Base-by-base conservation (phyloP, 2,888 invertebrate genomes). In the Megastigmus dorsalis region DNA sequence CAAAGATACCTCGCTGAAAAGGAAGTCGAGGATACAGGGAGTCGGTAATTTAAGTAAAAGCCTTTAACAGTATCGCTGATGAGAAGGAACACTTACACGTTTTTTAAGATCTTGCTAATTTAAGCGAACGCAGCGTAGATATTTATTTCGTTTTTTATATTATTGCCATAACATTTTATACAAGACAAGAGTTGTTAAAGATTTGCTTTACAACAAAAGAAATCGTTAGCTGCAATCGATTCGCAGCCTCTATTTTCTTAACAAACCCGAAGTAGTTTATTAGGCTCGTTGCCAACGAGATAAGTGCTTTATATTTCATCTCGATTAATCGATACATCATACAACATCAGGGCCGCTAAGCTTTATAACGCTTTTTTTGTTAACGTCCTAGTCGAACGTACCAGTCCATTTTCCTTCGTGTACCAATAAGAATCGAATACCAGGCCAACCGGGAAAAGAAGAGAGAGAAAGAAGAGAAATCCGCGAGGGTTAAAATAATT, bases 401-500 rank as follows among this genome's bases (percentile, higher is more conserved):
- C 23, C n/a, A n/a, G n/a, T n/a, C n/a, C 30, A 43, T 50, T 55
- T 67, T 67, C 66, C 43, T 50, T 68, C 59, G 10, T 75, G 78
- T 77, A 67, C 78, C 80, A 78, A 77, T 82, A 78, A 80, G 78
- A 76, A 79, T 77, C 75, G 77, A 67, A 9, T 62, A 74, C 41
- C 15, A 13, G 9, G 36, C 10, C 23, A 23, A 48, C 7, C 3
- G 3, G 48, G 6, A 38, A 30, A 50, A 15, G 43, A 52, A 54
- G 48, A n/a, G 33, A 36, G 9, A 18, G 30, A 20, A 13, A 10
- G 9, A 20, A 55, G 63, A 59, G 33, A 36, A 38, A 33, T 10
- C 13, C 30, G n/a, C 23, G 68, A 79, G 81, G 83, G 82, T 81
- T 82, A 81, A 85, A 85, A 86, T 85, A 85, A 86, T 86, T 86